Evolutionary conservation across 2,888 invertebrate species (phyloP), one percentile per base, ranked within the genome.

Genomic region (Drosophila tripunctata): DNA sequence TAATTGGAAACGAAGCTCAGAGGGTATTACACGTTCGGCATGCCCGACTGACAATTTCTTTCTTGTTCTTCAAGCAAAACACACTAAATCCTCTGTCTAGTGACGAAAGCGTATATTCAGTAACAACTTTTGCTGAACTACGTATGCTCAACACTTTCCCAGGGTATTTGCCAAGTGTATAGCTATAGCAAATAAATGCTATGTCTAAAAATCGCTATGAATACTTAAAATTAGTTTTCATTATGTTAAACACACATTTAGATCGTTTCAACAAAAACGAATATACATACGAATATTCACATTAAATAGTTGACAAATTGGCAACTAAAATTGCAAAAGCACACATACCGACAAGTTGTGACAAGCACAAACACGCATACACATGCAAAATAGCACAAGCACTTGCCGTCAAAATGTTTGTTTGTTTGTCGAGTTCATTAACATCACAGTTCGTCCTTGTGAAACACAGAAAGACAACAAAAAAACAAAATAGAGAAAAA

Each of bases 391-490:
- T 54, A 38, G 31, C 60, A n/a, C n/a, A 36, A 65, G 64, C 80
- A 84, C 87, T 80, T 73, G 72, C 52, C 72, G 48, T 62, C 52
- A 47, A 60, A 65, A 56, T 10, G 10, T n/a, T n/a, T 60, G 75
- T 74, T 75, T 82, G 86, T 87, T 82, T 85, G 80, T 47, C 61
- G 88, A 88, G 82, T 83, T 83, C 82, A 83, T 83, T 83, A 83
- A 86, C 82, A 83, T 86, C 67, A 56, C 67, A 72, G 63, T 78
- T 78, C 79, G 78, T 78, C 75, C 75, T 78, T 75, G 75, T 75
- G 57, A 35, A 10, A 27, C 4, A 27, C 27, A 27, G 27, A 35
- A 60, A 21, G n/a, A 24, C 21, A 12, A 48, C 15, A 45, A 38
- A 30, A 24, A 19, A 30, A 58, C 10, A 36, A 31, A 31, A 10